Conservation (phyloP, 2,888 invertebrate species). For the Beris chalybata region DNA sequence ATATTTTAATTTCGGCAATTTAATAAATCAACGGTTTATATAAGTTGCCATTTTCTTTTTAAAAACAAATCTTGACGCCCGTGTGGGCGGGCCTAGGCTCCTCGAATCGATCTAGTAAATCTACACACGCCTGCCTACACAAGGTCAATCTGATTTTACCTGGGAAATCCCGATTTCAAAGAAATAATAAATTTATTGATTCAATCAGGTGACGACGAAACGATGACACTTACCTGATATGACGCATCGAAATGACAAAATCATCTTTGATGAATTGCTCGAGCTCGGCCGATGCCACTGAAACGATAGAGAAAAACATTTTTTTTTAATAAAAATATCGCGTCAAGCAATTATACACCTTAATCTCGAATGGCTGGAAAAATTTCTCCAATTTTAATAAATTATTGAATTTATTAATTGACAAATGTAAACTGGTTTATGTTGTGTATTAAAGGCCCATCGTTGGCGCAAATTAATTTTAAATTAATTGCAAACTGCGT, state of each 20-base stretch:
- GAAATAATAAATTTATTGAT: too few species aligned
- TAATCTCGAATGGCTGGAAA: not conserved
- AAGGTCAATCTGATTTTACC: not conserved
- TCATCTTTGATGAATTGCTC: constrained; percentile 56
- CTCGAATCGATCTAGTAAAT: too few species aligned
- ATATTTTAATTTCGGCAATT: constrained; percentile 7
- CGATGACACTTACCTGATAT: constrained; percentile 51
- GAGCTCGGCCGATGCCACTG: constrained; percentile 54
- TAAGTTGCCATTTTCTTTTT: not conserved
- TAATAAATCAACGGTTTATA: constrained; percentile 20
- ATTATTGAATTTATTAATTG: constrained; percentile 30
- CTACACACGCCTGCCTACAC: too few species aligned
- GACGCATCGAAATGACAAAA: constrained; percentile 56
- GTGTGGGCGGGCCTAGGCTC: too few species aligned
- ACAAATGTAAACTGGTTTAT: constrained; percentile 33
- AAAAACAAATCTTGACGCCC: too few species aligned
- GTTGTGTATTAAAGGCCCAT: constrained; percentile 24
- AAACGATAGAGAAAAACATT: constrained; percentile 36
- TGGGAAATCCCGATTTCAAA: not conserved
- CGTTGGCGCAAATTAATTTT: constrained; percentile 30
- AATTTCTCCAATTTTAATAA: constrained; percentile 33
- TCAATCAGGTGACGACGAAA: too few species aligned
- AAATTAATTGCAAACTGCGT: constrained; percentile 33
- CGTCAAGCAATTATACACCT: not conserved
- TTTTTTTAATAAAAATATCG: constrained; percentile 34